Base-by-base conservation (phyloP, 2,113 vertebrate species). In the human (Homo sapiens) region DNA sequence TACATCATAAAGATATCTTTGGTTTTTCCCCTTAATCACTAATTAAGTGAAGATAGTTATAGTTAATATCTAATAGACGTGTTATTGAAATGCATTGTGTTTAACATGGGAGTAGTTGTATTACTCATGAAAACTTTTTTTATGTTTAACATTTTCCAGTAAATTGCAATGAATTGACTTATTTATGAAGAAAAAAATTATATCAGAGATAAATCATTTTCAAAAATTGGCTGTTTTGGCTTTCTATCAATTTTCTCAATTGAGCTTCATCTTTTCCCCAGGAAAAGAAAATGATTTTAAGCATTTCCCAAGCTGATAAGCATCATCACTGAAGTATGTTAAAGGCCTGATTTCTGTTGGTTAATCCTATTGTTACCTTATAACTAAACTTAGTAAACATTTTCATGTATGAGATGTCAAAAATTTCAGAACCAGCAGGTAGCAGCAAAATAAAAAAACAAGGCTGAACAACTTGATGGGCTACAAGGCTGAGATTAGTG, bases 351-450 rank as follows among this genome's bases (percentile, higher is more conserved):
- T 90, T 93, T 25, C 25, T 48, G 4, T 72, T 75, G 13, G 92
- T 32, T 87, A 35, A 20, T 40, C 90, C 18, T 91, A 84, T 79
- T 88, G 27, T 50, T 84, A 35, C 2, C 12, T 70, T 84, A n/a
- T 70, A 86, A 82, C 82, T 18, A 87, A 95, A 66, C 3, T 35
- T 83, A 96, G 30, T 40, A 96, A 94, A 90, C 38, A 92, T 81
- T 93, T 96, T 94, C 32, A 68, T 84, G 80, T 70, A 12, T 68
- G 70, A 73, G 3, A 25, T n/a, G 23, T 73, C 57, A 95, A 57
- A 93, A 91, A 66, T 61, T 90, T 96, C 16, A 78, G 61, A 76
- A 5, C 22, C 64, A 79, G n/a, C 1, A 83, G n/a, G 27, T 45
- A 79, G 32, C 43, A 30, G 12, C 27, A 80, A 76, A 97, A 70